Evolutionary conservation across 2,113 vertebrate genomes (phyloP), one percentile per base, ranked within the genome.

Genomic region (Onychorhynchus coronatus): DNA sequence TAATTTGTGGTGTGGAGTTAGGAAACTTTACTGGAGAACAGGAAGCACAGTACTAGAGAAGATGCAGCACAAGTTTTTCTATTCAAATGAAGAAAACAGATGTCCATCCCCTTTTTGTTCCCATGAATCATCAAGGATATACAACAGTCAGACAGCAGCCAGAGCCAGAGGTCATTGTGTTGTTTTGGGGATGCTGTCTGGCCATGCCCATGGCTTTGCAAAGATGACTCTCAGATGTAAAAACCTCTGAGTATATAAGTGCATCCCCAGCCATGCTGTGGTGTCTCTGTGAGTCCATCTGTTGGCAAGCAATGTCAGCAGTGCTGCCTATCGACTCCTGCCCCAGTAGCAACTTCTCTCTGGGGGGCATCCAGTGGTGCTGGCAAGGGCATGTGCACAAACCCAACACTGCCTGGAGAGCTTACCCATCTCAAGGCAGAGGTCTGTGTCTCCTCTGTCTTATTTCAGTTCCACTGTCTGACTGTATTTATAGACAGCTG

Each of bases 281-380:
- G 28, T 3, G 12, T 20, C 24, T n/a, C n/a, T 44, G 5, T 13
- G n/a, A 6, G 31, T 8, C 31, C 21, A 6, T 3, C 23, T 85
- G 74, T 24, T 35, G 58, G 44, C 2, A 19, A 58, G 42, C 42
- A 2, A 7, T 9, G 33, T 42, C 5, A 4, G 22, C 35, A 41
- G 21, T 10, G 49, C 33, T 82, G 35, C 35, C 33, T 12, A 1
- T 8, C 0, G 0, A 16, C 30, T 37, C 44, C 28, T 21, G 68
- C 14, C 49, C 58, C 59, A 33, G 59, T 33, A 81, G 67, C 35
- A 77, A 33, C 27, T 52, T 37, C 44, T 78, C 59, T 6, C 24
- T 7, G 4, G 7, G 23, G 5, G 11, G 8, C 37, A 74, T 41
- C 21, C 78, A 33, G 59, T 0, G 7, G 4, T 3, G 5, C 17